Conservation (phyloP, 1,140 invertebrate species). For the Bombyx mori region DNA sequence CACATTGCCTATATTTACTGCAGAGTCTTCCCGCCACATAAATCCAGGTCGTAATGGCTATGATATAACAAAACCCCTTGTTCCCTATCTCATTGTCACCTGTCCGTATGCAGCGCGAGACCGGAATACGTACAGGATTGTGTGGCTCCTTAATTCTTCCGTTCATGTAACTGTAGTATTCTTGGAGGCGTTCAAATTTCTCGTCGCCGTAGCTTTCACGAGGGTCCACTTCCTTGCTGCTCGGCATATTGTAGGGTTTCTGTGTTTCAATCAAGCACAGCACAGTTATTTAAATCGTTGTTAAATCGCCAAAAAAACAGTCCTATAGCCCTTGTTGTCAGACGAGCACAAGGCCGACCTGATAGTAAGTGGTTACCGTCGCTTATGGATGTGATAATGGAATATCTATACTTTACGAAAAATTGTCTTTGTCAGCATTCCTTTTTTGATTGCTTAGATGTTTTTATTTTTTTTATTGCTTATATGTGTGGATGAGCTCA, state of each 20-base stretch:
- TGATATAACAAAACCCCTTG: too few relatives aligned
- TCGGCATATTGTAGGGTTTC: constrained; percentile 59
- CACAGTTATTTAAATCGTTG: not conserved
- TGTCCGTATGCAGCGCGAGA: not conserved
- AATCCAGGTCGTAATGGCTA: too few relatives aligned
- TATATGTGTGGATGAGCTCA: too few relatives aligned
- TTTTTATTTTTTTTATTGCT: too few relatives aligned
- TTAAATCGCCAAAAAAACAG: constrained; percentile 2
- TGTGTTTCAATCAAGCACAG: constrained; percentile 10
- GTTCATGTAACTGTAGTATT: constrained; percentile 52
- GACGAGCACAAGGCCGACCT: not conserved
- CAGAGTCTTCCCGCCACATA: too few relatives aligned
- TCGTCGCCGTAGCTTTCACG: constrained; percentile 47
- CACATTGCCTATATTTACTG: too few relatives aligned
- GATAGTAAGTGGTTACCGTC: too few relatives aligned
- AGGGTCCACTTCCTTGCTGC: constrained; percentile 39
- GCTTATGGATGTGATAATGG: not conserved
- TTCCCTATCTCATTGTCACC: not conserved
- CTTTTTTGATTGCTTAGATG: too few relatives aligned
- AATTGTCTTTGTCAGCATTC: too few relatives aligned
- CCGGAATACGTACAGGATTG: constrained; percentile 32
- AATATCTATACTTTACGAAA: too few relatives aligned
- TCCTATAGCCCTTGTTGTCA: not conserved
- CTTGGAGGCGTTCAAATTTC: constrained; percentile 48
- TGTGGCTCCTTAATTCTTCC: constrained; percentile 52